phyloP scores from a whole-genome alignment of 2,888 invertebrate genomes.

The Eustalomyia histrio region DNA sequence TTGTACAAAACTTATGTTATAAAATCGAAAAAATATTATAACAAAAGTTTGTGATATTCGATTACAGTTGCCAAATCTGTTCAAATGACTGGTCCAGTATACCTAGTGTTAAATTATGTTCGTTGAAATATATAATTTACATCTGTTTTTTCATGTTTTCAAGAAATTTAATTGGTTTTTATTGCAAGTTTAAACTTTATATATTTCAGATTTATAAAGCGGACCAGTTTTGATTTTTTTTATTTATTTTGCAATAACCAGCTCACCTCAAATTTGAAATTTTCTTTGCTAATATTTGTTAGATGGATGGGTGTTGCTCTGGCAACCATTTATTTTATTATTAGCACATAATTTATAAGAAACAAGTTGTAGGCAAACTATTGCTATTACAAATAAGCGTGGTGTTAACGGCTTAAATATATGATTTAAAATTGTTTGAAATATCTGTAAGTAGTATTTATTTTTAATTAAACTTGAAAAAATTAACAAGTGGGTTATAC shows the following conservation, averaged over 20 bases:
- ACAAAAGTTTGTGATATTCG: too few relatives aligned
- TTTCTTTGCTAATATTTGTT: not conserved
- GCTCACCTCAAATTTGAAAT: not conserved
- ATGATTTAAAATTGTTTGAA: not conserved
- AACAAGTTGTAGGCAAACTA: conserved; percentile 36
- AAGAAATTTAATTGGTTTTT: too few relatives aligned
- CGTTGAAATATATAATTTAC: not conserved
- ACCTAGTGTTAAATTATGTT: not conserved
- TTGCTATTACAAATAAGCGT: not conserved
- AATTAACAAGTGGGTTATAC: conserved; percentile 46
- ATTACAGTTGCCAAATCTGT: too few relatives aligned
- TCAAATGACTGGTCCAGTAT: too few relatives aligned
- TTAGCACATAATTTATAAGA: conserved; percentile 60
- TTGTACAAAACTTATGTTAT: too few relatives aligned
- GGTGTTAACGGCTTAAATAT: not conserved
- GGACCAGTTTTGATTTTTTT: not conserved
- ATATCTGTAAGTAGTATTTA: not conserved
- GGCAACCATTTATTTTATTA: conserved; percentile 6
- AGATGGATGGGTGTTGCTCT: conserved; percentile 12
- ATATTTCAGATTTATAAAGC: not conserved
- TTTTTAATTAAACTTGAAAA: conserved; percentile 57
- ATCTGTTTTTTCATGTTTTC: too few relatives aligned
- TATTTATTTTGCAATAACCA: not conserved
- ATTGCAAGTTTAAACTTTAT: not conserved
- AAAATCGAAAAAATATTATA: too few relatives aligned